Conservation (phyloP, 2,113 vertebrate species). For the Girardinichthys multiradiatus region DNA sequence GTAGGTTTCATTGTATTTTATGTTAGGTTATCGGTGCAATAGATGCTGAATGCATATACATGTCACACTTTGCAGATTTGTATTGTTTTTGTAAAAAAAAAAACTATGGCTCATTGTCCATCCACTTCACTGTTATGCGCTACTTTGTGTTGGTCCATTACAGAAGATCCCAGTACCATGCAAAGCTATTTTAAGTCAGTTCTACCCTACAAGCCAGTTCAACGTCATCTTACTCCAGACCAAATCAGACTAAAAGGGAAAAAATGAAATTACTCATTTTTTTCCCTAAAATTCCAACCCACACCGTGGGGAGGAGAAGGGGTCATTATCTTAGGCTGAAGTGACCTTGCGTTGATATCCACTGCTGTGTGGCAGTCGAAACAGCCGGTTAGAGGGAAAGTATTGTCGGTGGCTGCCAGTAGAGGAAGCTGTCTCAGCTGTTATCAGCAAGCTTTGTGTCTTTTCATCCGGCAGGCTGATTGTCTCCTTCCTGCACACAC, state of each 20-base stretch:
- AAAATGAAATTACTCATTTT: neutral
- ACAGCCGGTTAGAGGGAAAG: constrained; percentile 9
- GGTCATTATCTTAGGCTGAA: constrained; percentile 12
- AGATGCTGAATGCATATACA: too few relatives aligned
- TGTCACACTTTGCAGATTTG: too few relatives aligned
- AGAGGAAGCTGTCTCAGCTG: constrained; percentile 44
- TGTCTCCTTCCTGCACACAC: constrained; percentile 27
- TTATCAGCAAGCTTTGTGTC: neutral
- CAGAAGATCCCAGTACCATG: neutral
- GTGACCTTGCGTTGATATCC: constrained; percentile 9
- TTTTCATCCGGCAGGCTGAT: constrained; percentile 16
- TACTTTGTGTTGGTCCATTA: neutral
- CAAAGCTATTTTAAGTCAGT: neutral
- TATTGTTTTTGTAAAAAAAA: neutral
- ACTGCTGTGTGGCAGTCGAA: neutral
- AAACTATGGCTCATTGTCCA: neutral
- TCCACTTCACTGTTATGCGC: neutral
- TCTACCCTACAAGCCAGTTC: neutral
- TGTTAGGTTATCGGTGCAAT: too few relatives aligned
- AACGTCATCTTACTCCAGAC: neutral
- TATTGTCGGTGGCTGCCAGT: constrained; percentile 37
- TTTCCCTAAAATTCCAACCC: neutral
- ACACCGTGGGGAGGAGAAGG: neutral
- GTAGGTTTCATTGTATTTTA: too few relatives aligned
- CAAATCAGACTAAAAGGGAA: neutral